Conservation (phyloP, 2,888 invertebrate species). For the Abrostola triplasia region DNA sequence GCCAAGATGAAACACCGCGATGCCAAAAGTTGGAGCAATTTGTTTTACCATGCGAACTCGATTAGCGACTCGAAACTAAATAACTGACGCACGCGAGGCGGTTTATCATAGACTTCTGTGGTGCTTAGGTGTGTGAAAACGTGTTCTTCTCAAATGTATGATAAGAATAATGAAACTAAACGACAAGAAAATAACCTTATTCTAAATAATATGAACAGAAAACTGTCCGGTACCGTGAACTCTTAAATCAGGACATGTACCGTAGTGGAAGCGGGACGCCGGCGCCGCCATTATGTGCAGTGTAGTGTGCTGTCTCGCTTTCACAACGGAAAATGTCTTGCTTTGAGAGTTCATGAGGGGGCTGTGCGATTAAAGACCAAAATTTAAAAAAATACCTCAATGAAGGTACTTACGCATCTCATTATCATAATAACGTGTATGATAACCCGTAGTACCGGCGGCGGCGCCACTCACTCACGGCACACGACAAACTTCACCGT, state of each 20-base stretch:
- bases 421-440: constrained; percentile 13
- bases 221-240: too few species aligned
- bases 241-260: too few species aligned
- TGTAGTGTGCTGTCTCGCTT: too few species aligned
- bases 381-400: too few species aligned
- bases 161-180: neutral
- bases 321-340: too few species aligned
- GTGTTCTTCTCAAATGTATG: neutral
- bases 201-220: too few species aligned
- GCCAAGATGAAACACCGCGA: constrained; percentile 28
- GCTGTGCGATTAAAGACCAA: too few species aligned
- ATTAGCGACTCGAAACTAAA: constrained; percentile 18
- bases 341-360: too few species aligned
- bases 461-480: constrained; percentile 33
- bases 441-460: constrained; percentile 35
- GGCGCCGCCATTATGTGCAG: too few species aligned
- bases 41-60: constrained; percentile 42
- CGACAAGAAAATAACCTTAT: too few species aligned
- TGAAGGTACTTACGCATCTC: too few species aligned
- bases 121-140: neutral
- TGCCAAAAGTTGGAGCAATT: constrained; percentile 46
- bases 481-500: constrained; percentile 57
- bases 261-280: too few species aligned
- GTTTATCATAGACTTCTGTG: neutral
- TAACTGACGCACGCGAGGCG: neutral